These are phyloP conservation scores for Battus philenor DNA, from an alignment of 1,140 invertebrate species.

Conservation along the genomic window DNA sequence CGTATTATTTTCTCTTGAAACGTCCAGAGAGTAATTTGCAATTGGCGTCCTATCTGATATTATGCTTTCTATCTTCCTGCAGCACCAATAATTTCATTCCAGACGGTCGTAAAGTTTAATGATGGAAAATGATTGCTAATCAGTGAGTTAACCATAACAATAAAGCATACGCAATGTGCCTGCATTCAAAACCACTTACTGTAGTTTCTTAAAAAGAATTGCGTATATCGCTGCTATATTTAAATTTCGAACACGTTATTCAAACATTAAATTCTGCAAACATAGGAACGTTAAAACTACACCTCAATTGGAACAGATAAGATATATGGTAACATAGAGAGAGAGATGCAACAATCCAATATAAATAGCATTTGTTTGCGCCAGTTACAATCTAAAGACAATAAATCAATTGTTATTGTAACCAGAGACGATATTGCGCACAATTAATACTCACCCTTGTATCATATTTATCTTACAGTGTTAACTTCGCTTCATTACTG, in stretches of 20 bases:
- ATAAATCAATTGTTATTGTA: conserved; percentile 15
- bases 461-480: conserved; percentile 1
- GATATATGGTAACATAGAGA: too few species aligned
- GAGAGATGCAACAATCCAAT: too few species aligned
- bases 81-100: conserved; percentile 2
- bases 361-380: too few species aligned
- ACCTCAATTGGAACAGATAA: too few species aligned
- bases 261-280: too few species aligned
- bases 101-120: conserved; percentile 10
- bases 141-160: conserved; percentile 5
- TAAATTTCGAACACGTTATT: too few species aligned
- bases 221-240: too few species aligned
- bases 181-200: neutral
- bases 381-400: neutral
- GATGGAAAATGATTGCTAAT: conserved; percentile 11
- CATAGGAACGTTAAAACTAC: too few species aligned
- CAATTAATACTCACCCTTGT: conserved; percentile 8
- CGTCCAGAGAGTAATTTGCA: conserved; percentile 3
- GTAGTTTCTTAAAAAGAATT: too few species aligned
- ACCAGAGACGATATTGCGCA: conserved; percentile 10
- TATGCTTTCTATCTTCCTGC: neutral
- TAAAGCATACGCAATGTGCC: conserved; percentile 1
- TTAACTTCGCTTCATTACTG: neutral
- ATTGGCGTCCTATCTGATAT: conserved; percentile 1
- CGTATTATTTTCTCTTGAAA: neutral